These are phyloP conservation scores for Conops quadrifasciatus DNA, from an alignment of 2,888 invertebrate species.

Conservation along the genomic window DNA sequence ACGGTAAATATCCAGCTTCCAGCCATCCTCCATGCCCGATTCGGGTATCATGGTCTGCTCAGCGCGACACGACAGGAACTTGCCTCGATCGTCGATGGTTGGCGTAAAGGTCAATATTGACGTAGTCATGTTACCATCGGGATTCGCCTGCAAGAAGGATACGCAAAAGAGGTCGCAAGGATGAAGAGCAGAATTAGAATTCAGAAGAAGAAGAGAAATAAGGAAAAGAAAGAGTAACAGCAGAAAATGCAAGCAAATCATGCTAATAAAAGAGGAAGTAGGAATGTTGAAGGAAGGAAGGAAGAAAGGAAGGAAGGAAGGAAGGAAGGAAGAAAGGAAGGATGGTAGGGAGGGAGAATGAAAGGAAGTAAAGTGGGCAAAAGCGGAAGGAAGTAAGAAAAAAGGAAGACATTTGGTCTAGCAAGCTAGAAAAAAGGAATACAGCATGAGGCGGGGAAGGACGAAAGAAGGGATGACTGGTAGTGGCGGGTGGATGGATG, in stretches of 20 bases:
- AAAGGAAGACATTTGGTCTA: background rate
- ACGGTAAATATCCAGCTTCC: slow-evolving; percentile 87
- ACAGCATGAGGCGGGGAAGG: background rate
- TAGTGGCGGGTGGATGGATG: too few species aligned
- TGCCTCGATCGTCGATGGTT: slow-evolving; percentile 81
- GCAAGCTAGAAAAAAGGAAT: background rate
- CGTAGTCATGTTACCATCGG: slow-evolving; percentile 78
- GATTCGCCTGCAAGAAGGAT: slow-evolving; percentile 55
- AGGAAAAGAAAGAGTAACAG: slow-evolving; percentile 18
- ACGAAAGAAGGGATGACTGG: too few species aligned
- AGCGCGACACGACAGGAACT: slow-evolving; percentile 79
- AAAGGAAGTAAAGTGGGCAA: background rate
- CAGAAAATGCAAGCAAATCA: slow-evolving; percentile 16
- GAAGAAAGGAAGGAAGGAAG: background rate
- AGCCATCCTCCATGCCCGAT: slow-evolving; percentile 79
- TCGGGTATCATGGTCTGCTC: slow-evolving; percentile 79
- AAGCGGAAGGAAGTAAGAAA: slow-evolving; percentile 11
- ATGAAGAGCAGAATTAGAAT: slow-evolving; percentile 12
- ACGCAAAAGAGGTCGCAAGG: slow-evolving; percentile 7
- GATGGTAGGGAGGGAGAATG: background rate
- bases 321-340: background rate
- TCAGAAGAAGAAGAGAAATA: slow-evolving; percentile 1
- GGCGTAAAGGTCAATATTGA: slow-evolving; percentile 81
- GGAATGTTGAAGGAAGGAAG: background rate
- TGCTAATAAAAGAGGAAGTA: slow-evolving; percentile 8